These are phyloP conservation scores for Microcebus lehilahytsara DNA, from an alignment of 2,113 vertebrate species.

Conservation along the genomic window DNA sequence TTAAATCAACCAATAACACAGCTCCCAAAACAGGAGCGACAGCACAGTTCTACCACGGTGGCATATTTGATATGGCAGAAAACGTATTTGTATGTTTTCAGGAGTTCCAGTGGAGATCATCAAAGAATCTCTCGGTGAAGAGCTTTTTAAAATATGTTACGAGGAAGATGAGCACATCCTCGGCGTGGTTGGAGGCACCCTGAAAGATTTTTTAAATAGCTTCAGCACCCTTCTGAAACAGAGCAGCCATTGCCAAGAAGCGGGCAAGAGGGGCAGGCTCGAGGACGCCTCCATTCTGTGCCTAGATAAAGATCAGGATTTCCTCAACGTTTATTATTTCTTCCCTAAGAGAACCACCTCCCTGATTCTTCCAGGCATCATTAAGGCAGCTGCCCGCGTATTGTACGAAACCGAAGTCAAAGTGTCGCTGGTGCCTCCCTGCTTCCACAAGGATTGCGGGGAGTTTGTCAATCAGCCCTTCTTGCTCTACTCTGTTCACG, in stretches of 20 bases:
- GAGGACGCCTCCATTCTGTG: constrained; percentile 95
- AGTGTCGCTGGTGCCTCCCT: constrained; percentile 87
- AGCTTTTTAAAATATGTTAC: constrained; percentile 96
- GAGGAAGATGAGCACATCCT: constrained; percentile 96
- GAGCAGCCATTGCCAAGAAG: constrained; percentile 85
- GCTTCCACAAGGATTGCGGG: constrained; percentile 87
- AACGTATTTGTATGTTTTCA: constrained; percentile 78
- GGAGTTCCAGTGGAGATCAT: constrained; percentile 88
- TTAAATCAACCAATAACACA: background rate
- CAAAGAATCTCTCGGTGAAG: constrained; percentile 91
- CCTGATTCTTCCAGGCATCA: constrained; percentile 94
- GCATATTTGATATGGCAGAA: background rate
- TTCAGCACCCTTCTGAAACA: constrained; percentile 97
- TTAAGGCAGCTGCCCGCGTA: constrained; percentile 92
- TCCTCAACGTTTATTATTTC: constrained; percentile 96
- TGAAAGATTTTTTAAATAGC: constrained; percentile 98
- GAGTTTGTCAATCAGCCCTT: constrained; percentile 94
- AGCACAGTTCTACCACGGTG: background rate
- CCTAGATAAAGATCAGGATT: constrained; percentile 94
- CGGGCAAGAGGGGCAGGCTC: constrained; percentile 83
- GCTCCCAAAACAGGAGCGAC: background rate
- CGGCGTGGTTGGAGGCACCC: constrained; percentile 94
- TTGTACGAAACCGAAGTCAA: constrained; percentile 93
- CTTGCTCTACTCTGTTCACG: constrained; percentile 91
- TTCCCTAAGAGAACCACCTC: constrained; percentile 91